phyloP scores from a whole-genome alignment of 2,113 vertebrate genomes.

The Maccullochella peelii region DNA sequence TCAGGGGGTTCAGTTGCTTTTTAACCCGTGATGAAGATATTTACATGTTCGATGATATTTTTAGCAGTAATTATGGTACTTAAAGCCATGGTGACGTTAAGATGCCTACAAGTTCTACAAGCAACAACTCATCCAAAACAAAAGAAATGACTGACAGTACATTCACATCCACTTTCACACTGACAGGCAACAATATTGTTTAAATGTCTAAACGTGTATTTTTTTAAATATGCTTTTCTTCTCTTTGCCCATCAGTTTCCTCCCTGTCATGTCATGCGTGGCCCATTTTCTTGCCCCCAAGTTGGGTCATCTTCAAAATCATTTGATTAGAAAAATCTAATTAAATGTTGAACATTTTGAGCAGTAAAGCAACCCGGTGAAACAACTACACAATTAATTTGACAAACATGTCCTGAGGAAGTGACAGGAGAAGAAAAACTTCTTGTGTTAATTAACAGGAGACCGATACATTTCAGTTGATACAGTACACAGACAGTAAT shows the following conservation, averaged over 20 bases:
- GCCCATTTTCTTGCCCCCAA: not conserved
- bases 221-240: not conserved
- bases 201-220: not conserved
- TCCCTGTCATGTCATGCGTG: not conserved
- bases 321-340: not conserved
- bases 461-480: constrained; percentile 10
- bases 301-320: not conserved
- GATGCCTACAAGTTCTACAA: not conserved
- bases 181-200: not conserved
- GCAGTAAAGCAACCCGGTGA: not conserved
- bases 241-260: not conserved
- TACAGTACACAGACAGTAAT: constrained; percentile 12
- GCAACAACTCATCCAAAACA: not conserved
- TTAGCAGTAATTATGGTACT: not conserved
- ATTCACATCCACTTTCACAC: not conserved
- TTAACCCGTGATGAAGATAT: not conserved
- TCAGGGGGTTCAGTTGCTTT: too few species aligned
- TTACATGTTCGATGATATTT: not conserved
- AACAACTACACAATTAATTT: not conserved
- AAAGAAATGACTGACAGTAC: not conserved
- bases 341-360: not conserved
- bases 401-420: not conserved
- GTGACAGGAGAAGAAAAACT: not conserved
- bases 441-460: constrained; percentile 22
- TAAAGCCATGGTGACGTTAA: not conserved